Percentiles rank a stretch among this genome's conserved stretches.
Conservation (phyloP, 2,113 vertebrate genomes). For the Percopsis transmontana region DNA sequence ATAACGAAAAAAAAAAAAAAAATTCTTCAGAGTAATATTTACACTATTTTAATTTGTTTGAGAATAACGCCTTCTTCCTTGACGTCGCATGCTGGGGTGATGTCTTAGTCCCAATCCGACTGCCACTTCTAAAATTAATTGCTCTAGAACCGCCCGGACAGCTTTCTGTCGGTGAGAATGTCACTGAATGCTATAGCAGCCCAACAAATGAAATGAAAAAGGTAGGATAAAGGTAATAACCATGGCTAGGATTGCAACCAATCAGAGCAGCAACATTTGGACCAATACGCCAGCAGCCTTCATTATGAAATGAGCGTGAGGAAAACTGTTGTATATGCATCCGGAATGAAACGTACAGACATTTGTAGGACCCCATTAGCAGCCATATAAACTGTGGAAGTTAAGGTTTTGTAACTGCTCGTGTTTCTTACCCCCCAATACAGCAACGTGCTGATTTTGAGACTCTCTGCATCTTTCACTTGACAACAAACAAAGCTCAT, state of each 20-base stretch:
- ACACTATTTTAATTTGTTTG: constrained; percentile 55
- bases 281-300: constrained; percentile 58
- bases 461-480: constrained; percentile 56
- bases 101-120: constrained; percentile 25
- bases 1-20: constrained; percentile 42
- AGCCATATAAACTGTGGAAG: constrained; percentile 44
- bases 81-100: constrained; percentile 31
- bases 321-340: constrained; percentile 35
- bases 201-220: constrained; percentile 43
- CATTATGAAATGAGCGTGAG: constrained; percentile 53
- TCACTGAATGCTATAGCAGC: constrained; percentile 56
- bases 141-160: constrained; percentile 13
- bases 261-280: constrained; percentile 58
- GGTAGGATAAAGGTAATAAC: constrained; percentile 26
- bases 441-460: constrained; percentile 47
- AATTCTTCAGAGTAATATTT: constrained; percentile 53
- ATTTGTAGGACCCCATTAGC: constrained; percentile 44
- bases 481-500: constrained; percentile 20
- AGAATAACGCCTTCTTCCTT: constrained; percentile 50
- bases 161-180: constrained; percentile 20
- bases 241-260: constrained; percentile 31
- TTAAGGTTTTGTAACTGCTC: background rate
- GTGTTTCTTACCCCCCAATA: constrained; percentile 35
- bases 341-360: constrained; percentile 42
- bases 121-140: constrained; percentile 23